These are phyloP conservation scores for Rynchops niger DNA, from an alignment of 2,113 vertebrate genomes.

Conservation along the genomic window DNA sequence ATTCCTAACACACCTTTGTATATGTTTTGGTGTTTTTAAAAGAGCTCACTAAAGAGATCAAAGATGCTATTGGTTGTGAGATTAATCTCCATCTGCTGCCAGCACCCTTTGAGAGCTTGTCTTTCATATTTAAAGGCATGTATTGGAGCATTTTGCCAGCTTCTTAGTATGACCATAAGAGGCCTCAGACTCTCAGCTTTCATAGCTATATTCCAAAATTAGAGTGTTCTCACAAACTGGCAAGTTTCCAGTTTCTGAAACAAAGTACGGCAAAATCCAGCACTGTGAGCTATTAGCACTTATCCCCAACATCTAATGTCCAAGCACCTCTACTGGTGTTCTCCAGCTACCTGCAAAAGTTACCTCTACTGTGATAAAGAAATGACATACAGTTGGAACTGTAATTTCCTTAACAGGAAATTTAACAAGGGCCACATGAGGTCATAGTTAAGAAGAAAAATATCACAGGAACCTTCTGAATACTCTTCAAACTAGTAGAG, in stretches of 20 bases:
- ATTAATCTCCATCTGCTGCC: neutral
- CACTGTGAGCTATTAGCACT: neutral
- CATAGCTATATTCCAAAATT: conserved; percentile 20
- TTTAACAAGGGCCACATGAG: neutral
- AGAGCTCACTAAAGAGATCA: neutral
- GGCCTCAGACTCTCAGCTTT: conserved; percentile 35
- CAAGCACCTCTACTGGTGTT: neutral
- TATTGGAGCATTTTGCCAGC: conserved; percentile 3
- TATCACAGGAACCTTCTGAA: neutral
- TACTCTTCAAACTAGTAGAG: neutral
- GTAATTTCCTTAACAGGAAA: neutral
- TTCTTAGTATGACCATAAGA: conserved; percentile 24
- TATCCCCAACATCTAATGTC: neutral
- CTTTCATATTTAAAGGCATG: neutral
- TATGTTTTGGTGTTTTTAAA: neutral
- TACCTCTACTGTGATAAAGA: neutral
- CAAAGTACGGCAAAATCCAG: neutral
- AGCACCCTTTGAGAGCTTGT: neutral
- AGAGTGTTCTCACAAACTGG: neutral
- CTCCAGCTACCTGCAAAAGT: neutral
- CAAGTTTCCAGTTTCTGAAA: conserved; percentile 6
- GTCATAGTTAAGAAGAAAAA: neutral
- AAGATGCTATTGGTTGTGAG: neutral
- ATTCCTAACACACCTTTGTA: neutral
- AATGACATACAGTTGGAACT: neutral